Evolutionary conservation across 2,113 vertebrate genomes (phyloP).

Genomic region (Rhynchomys soricoides): DNA sequence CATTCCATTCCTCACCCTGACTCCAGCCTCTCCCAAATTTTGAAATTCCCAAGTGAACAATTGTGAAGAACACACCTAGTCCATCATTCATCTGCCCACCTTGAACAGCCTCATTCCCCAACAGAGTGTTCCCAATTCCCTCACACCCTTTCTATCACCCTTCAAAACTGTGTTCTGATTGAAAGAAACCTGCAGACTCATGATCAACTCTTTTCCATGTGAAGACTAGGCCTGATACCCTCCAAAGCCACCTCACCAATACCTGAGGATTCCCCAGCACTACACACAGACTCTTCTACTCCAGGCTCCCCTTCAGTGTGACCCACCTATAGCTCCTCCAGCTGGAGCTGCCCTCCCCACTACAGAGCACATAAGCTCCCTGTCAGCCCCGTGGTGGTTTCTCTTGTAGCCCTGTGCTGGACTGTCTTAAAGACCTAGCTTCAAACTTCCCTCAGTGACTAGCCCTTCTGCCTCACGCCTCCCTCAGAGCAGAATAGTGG

Average conservation of each 20-base stretch:
- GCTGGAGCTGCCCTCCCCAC: background rate
- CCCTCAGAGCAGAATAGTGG: background rate
- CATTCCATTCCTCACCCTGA: background rate
- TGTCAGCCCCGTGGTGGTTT: background rate
- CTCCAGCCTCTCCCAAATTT: background rate
- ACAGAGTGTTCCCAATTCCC: background rate
- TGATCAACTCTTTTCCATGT: background rate
- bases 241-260: background rate
- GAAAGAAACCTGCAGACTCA: background rate
- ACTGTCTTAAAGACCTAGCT: background rate
- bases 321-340: background rate
- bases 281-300: background rate
- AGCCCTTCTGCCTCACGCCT: background rate
- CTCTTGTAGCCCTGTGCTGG: background rate
- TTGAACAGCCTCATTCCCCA: background rate
- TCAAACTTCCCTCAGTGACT: background rate
- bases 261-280: background rate
- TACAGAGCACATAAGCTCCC: background rate
- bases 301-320: fast-evolving
- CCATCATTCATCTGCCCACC: background rate
- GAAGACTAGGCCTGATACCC: too few species aligned
- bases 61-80: background rate
- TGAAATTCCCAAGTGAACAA: background rate
- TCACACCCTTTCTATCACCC: background rate
- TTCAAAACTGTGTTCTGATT: background rate